These are phyloP conservation scores for Megastigmus dorsalis DNA, from an alignment of 2,888 invertebrate genomes.

Conservation along the genomic window DNA sequence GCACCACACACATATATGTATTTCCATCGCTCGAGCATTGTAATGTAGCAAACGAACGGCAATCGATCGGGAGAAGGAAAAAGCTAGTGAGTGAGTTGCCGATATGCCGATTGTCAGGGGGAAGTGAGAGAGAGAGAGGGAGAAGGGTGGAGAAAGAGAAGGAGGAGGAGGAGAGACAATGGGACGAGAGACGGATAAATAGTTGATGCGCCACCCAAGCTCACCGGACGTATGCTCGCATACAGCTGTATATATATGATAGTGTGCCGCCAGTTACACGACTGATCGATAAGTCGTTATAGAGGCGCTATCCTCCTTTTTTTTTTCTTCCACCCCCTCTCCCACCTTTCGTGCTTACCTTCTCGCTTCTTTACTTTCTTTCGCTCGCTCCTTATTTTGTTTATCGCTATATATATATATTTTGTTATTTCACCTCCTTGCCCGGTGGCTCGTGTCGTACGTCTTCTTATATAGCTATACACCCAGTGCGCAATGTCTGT, in stretches of 20 bases:
- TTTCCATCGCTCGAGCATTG: not conserved
- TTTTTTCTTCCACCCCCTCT: too few relatives aligned
- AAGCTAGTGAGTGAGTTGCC: not conserved
- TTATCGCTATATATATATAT: constrained; percentile 9
- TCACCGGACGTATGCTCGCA: not conserved
- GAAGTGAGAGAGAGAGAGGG: not conserved
- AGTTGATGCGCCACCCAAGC: constrained; percentile 20
- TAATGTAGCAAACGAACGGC: not conserved
- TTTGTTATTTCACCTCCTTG: not conserved
- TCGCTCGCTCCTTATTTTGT: constrained; percentile 16
- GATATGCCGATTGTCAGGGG: not conserved
- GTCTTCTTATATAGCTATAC: not conserved
- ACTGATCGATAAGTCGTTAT: constrained; percentile 46
- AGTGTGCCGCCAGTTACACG: not conserved
- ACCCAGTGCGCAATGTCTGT: too few relatives aligned
- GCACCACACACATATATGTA: not conserved
- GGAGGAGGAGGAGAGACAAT: not conserved
- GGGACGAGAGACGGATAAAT: constrained; percentile 22
- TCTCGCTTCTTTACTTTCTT: too few relatives aligned
- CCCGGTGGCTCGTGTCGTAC: too few relatives aligned
- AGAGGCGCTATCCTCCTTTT: not conserved
- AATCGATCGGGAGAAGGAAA: constrained; percentile 2
- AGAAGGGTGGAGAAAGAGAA: not conserved
- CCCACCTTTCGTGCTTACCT: too few relatives aligned
- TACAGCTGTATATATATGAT: not conserved